These are phyloP conservation scores for Jaculus jaculus DNA, from an alignment of 2,113 vertebrate species.

Conservation along the genomic window DNA sequence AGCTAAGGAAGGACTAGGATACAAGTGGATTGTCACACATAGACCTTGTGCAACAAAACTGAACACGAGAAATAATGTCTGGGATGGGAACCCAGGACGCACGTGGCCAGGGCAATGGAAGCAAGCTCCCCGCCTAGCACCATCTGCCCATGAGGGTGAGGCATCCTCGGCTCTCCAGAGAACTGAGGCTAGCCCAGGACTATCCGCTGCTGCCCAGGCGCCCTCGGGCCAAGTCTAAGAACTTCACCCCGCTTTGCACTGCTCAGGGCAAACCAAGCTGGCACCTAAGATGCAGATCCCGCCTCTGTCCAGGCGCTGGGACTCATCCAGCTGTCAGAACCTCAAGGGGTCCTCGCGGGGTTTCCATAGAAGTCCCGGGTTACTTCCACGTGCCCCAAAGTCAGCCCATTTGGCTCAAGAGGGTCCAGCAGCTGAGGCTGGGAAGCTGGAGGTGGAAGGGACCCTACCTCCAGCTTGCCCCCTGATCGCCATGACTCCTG, in stretches of 20 bases:
- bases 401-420: not conserved
- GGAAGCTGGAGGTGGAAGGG: not conserved
- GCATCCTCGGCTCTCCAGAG: not conserved
- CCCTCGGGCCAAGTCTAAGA: conserved; percentile 73
- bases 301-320: not conserved
- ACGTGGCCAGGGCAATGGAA: conserved; percentile 27
- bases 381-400: not conserved
- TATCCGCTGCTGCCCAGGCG: conserved; percentile 75
- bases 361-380: conserved; percentile 8
- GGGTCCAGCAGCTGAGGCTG: not conserved
- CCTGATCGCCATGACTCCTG: conserved; percentile 44
- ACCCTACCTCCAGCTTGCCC: conserved; percentile 30
- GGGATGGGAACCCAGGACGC: not conserved
- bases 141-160: not conserved
- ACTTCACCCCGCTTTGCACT: conserved; percentile 63
- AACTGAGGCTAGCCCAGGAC: conserved; percentile 41
- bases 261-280: not conserved
- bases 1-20: not conserved
- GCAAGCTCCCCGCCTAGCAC: not conserved
- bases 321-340: not conserved
- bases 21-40: not conserved
- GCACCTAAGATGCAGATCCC: not conserved
- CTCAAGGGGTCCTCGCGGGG: not conserved
- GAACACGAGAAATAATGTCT: not conserved
- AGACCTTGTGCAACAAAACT: not conserved